Percentiles rank a stretch among this genome's conserved stretches.
These are phyloP conservation scores for Probosciger aterrimus DNA, from an alignment of 2,113 vertebrate genomes.

Conservation along the genomic window DNA sequence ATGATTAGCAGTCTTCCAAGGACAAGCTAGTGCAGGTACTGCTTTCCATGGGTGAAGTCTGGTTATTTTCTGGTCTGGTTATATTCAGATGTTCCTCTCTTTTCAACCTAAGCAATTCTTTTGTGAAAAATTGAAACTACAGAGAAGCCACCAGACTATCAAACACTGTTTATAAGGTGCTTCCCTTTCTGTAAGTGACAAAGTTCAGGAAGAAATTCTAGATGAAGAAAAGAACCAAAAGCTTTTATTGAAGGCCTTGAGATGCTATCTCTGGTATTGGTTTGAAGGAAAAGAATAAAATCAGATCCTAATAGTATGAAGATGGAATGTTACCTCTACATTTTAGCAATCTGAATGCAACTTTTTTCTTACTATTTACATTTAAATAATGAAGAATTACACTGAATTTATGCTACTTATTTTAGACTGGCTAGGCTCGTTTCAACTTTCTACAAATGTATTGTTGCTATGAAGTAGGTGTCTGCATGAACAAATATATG, in stretches of 20 bases:
- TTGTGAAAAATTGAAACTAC: not conserved
- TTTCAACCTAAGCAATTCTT: not conserved
- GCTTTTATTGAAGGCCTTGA: not conserved
- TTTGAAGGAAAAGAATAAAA: not conserved
- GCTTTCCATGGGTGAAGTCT: not conserved
- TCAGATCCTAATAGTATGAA: not conserved
- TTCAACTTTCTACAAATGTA: not conserved
- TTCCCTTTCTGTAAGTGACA: not conserved
- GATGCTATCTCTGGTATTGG: not conserved
- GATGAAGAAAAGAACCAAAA: not conserved
- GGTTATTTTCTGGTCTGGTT: not conserved
- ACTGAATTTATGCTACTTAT: not conserved
- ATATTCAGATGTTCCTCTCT: not conserved
- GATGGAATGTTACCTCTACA: not conserved
- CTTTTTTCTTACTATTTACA: not conserved
- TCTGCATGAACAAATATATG: not conserved
- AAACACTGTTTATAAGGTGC: not conserved
- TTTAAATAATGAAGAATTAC: not conserved
- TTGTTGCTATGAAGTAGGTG: not conserved
- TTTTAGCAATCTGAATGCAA: not conserved
- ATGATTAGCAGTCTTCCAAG: not conserved
- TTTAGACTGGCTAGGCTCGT: not conserved
- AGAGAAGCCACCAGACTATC: not conserved
- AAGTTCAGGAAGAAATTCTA: not conserved
- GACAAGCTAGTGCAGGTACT: not conserved